Evolutionary conservation across 2,797 vertebrate genomes (phyloP).

Genomic region (Moxostoma hubbsi): DNA sequence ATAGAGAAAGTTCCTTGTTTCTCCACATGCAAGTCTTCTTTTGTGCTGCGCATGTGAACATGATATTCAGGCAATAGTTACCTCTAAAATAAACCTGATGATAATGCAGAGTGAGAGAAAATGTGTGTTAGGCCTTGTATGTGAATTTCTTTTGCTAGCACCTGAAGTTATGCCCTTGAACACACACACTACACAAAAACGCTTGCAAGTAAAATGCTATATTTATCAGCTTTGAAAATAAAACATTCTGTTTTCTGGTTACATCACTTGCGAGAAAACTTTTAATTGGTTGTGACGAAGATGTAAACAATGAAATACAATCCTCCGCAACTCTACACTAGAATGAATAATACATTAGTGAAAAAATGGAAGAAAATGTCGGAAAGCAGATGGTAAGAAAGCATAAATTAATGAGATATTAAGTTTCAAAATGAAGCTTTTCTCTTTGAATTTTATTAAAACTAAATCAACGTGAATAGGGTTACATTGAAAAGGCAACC

Average conservation of each 20-base stretch:
- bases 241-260: slow-evolving; percentile 21
- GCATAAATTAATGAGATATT: not conserved
- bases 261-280: not conserved
- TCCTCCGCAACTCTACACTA: not conserved
- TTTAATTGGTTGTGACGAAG: slow-evolving; percentile 24
- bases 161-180: slow-evolving; percentile 48
- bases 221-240: not conserved
- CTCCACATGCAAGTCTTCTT: not conserved
- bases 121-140: slow-evolving; percentile 1
- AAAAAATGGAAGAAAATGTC: not conserved
- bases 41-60: slow-evolving; percentile 74
- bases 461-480: not conserved
- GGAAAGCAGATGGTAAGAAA: not conserved
- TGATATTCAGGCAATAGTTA: slow-evolving; percentile 67
- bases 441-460: not conserved
- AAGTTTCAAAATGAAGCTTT: not conserved
- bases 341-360: not conserved
- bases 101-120: slow-evolving; percentile 60
- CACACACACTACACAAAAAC: not conserved
- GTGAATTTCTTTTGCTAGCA: slow-evolving; percentile 36
- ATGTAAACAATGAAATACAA: not conserved
- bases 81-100: slow-evolving; percentile 69
- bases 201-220: not conserved
- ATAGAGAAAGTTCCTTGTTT: slow-evolving; percentile 16
- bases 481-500: slow-evolving; percentile 13